These are phyloP conservation scores for Picus viridis DNA, from an alignment of 2,797 vertebrate species.

Conservation along the genomic window DNA sequence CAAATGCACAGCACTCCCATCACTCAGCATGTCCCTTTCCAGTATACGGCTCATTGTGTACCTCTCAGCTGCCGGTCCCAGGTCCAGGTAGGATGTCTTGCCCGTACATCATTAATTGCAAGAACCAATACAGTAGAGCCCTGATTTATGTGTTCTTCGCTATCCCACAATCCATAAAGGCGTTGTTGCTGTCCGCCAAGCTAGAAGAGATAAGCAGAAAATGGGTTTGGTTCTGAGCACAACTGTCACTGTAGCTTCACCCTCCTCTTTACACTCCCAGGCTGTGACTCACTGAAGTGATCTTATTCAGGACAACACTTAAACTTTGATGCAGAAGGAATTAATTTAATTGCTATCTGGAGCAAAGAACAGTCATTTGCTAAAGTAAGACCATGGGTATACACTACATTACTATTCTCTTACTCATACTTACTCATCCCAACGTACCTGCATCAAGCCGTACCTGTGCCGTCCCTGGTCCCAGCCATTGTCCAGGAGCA, in stretches of 20 bases:
- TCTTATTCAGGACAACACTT: not conserved
- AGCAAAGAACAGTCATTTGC: not conserved
- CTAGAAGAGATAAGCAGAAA: constrained; percentile 24
- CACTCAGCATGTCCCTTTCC: not conserved
- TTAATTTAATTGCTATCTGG: not conserved
- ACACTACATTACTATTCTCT: not conserved
- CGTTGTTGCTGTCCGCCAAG: not conserved
- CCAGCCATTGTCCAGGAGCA: constrained; percentile 39
- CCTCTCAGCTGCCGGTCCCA: constrained; percentile 74
- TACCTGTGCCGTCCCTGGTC: constrained; percentile 1
- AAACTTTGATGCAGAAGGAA: not conserved
- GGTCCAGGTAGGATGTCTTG: constrained; percentile 68
- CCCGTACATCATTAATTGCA: constrained; percentile 70
- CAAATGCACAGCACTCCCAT: not conserved
- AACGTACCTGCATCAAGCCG: constrained; percentile 65
- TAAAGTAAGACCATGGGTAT: not conserved
- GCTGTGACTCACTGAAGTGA: not conserved
- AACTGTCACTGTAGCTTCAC: not conserved
- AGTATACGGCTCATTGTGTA: not conserved
- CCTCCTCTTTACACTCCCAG: not conserved
- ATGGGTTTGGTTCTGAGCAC: not conserved
- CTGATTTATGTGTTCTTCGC: constrained; percentile 70
- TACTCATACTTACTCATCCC: not conserved
- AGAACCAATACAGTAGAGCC: constrained; percentile 47
- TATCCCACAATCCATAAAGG: constrained; percentile 46